A percentile compares a stretch with the other conserved stretches of the same genome.
phyloP scores from a whole-genome alignment of 1,140 invertebrate genomes.

The Diabrotica undecimpunctata region DNA sequence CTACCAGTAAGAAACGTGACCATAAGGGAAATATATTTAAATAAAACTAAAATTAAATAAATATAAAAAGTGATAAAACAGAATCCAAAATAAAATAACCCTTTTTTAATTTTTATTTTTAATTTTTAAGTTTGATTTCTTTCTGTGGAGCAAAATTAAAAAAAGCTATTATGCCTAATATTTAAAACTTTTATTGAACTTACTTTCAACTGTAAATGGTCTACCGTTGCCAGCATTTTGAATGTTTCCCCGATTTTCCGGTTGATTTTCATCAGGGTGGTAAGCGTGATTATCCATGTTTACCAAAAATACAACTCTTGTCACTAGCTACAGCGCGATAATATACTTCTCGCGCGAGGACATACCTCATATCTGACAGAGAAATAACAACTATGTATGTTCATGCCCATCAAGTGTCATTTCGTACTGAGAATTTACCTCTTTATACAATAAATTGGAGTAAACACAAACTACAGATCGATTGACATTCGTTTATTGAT shows the following conservation, averaged over 20 bases:
- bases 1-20: background rate
- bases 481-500: too few species aligned
- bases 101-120: too few species aligned
- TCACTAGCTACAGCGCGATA: too few species aligned
- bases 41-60: background rate
- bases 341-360: too few species aligned
- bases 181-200: slow-evolving; percentile 6
- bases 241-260: too few species aligned
- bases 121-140: background rate
- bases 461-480: background rate
- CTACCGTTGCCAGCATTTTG: slow-evolving; percentile 11
- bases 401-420: too few species aligned
- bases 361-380: too few species aligned
- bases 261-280: slow-evolving; percentile 19
- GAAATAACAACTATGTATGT: background rate
- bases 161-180: background rate
- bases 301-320: too few species aligned
- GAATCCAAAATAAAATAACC: background rate
- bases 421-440: too few species aligned
- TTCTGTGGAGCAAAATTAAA: background rate
- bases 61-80: background rate
- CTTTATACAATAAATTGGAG: too few species aligned
- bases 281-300: slow-evolving; percentile 29
- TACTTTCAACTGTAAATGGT: slow-evolving; percentile 27
- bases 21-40: background rate